Conservation (phyloP, 2,113 vertebrate genomes). For the Chamaetylas fuelleborni region DNA sequence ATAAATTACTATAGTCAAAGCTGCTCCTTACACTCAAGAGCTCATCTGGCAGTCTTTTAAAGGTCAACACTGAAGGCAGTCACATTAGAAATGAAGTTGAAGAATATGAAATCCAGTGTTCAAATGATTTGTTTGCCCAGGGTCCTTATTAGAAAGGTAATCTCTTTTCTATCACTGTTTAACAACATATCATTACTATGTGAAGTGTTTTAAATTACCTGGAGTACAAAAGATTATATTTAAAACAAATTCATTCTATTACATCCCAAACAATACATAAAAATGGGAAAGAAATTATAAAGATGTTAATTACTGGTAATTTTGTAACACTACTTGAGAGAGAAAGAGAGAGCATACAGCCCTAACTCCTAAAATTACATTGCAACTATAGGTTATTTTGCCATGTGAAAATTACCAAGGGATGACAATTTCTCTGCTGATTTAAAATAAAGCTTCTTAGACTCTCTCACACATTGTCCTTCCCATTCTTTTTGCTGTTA, state of each 20-base stretch:
- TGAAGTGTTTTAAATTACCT: slow-evolving; percentile 37
- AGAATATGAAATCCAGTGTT: neutral
- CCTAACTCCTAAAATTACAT: neutral
- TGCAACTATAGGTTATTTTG: neutral
- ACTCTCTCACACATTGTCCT: neutral
- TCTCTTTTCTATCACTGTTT: slow-evolving; percentile 37
- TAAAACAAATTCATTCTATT: slow-evolving; percentile 12
- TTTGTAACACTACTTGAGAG: neutral
- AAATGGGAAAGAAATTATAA: neutral
- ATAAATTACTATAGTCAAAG: slow-evolving; percentile 34
- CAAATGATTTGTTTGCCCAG: slow-evolving; percentile 12
- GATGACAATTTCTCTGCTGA: neutral
- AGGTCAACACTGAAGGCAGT: slow-evolving; percentile 30
- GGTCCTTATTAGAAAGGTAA: slow-evolving; percentile 46
- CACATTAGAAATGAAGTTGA: slow-evolving; percentile 18
- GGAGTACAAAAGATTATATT: slow-evolving; percentile 19
- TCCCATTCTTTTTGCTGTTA: neutral
- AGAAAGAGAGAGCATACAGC: neutral
- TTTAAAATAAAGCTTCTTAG: slow-evolving; percentile 17
- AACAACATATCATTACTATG: slow-evolving; percentile 40
- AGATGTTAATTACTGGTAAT: slow-evolving; percentile 27
- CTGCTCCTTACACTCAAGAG: slow-evolving; percentile 26
- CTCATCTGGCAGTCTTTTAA: slow-evolving; percentile 27
- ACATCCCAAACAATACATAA: neutral
- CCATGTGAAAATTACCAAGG: neutral